Evolutionary conservation across 2,113 vertebrate species (phyloP).

Genomic region (Chlamydotis undulata): DNA sequence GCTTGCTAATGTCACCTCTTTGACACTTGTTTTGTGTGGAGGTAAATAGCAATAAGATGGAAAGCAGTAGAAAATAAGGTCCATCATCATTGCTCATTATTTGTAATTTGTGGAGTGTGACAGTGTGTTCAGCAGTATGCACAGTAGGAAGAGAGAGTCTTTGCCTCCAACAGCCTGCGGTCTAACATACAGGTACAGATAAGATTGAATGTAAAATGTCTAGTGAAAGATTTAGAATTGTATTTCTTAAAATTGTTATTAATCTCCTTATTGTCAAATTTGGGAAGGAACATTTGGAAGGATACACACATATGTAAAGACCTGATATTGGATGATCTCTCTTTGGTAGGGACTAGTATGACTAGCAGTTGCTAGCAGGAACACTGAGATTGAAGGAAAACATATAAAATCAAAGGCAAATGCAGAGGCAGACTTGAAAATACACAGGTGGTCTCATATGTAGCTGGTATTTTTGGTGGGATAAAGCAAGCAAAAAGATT

Average conservation of each 20-base stretch:
- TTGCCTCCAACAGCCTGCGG: not conserved
- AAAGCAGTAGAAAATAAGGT: constrained; percentile 53
- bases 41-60: constrained; percentile 37
- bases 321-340: fast-evolving
- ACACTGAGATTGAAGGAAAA: not conserved
- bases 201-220: not conserved
- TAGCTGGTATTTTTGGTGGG: not conserved
- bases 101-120: constrained; percentile 67
- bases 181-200: not conserved
- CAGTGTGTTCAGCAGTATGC: constrained; percentile 42
- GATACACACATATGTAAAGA: not conserved
- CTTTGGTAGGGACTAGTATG: not conserved
- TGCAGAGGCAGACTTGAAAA: not conserved
- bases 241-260: not conserved
- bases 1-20: constrained; percentile 55
- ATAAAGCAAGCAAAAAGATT: not conserved
- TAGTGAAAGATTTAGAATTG: not conserved
- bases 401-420: not conserved
- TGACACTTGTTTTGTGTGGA: constrained; percentile 36
- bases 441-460: not conserved
- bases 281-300: not conserved
- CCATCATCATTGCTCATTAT: constrained; percentile 38
- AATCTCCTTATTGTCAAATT: not conserved
- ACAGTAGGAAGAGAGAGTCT: not conserved
- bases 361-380: not conserved